Conservation (phyloP, 2,797 vertebrate species). For the Artibeus lituratus region DNA sequence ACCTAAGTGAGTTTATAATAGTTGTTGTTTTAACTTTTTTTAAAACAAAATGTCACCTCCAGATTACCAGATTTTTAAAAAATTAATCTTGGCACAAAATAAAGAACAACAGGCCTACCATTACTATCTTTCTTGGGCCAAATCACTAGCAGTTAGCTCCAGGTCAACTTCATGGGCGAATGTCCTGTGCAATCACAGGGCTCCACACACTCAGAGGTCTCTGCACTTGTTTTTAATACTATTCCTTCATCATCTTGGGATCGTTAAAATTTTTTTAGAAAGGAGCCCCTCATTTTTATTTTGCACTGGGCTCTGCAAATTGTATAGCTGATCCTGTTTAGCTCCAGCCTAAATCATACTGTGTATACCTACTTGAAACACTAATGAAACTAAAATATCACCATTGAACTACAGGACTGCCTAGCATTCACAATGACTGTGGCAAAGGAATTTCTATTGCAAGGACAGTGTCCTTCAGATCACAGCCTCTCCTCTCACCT, state of each 20-base stretch:
- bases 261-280: neutral
- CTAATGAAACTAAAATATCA: neutral
- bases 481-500: neutral
- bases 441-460: neutral
- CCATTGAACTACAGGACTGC: neutral
- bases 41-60: neutral
- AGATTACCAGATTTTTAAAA: neutral
- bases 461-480: neutral
- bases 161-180: neutral
- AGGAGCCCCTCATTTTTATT: neutral
- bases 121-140: neutral
- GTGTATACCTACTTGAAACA: neutral
- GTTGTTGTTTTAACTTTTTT: neutral
- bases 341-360: neutral
- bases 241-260: neutral
- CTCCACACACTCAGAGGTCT: neutral
- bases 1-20: neutral
- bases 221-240: neutral
- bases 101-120: neutral
- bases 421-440: neutral
- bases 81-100: neutral
- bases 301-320: neutral
- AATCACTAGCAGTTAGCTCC: neutral
- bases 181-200: neutral
- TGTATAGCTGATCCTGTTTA: neutral